Percentiles rank a stretch among this genome's conserved stretches.
phyloP scores from a whole-genome alignment of 1,140 invertebrate species.

The Sesamia nonagrioides region DNA sequence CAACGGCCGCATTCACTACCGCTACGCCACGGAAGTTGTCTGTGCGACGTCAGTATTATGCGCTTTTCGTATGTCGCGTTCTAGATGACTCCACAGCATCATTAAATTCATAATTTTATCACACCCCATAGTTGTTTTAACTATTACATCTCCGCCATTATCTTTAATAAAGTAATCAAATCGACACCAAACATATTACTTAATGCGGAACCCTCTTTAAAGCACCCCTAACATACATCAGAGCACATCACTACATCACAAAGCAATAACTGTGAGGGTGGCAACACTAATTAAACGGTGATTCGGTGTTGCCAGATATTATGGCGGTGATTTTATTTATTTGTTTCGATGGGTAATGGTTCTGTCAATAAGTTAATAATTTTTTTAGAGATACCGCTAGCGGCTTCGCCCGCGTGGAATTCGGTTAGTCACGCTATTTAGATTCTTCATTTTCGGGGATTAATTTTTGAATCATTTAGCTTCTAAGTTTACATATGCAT shows the following conservation, averaged over 20 bases:
- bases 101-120: neutral
- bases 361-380: neutral
- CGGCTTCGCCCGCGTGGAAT: no score
- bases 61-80: no score
- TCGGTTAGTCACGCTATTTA: no score
- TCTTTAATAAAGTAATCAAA: slow-evolving; percentile 38
- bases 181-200: slow-evolving; percentile 29
- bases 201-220: slow-evolving; percentile 26
- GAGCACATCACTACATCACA: slow-evolving; percentile 21
- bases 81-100: no score
- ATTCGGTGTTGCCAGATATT: slow-evolving; percentile 40
- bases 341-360: slow-evolving; percentile 4
- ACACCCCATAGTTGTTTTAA: neutral
- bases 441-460: no score
- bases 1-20: no score
- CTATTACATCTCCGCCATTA: neutral
- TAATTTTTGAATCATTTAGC: no score
- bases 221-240: slow-evolving; percentile 13
- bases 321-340: slow-evolving; percentile 45
- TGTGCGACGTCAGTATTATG: no score
- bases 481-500: no score
- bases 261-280: slow-evolving; percentile 47
- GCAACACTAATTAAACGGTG: slow-evolving; percentile 50
- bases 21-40: no score
- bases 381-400: no score